Conservation (phyloP, 2,113 vertebrate genomes). For the Athene cunicularia region DNA sequence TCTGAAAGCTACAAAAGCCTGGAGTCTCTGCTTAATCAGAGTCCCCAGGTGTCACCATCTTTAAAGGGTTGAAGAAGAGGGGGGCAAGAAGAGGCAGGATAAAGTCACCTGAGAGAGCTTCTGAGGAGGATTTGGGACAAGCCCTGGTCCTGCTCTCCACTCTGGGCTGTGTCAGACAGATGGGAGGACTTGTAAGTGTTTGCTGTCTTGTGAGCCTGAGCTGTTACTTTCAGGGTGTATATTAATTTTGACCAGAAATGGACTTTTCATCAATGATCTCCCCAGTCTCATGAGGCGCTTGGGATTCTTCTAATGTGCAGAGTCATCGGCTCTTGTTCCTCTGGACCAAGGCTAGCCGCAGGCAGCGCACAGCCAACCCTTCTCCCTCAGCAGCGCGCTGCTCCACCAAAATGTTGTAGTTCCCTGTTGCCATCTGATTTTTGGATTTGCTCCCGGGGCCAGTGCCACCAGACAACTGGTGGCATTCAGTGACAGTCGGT, state of each 20-base stretch:
- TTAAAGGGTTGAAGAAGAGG: not conserved
- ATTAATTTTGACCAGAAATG: not conserved
- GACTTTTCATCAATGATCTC: not conserved
- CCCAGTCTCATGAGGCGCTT: not conserved
- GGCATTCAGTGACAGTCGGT: not conserved
- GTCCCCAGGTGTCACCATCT: not conserved
- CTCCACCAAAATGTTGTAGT: not conserved
- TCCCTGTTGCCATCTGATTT: not conserved
- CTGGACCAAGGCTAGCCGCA: not conserved
- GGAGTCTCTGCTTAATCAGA: not conserved
- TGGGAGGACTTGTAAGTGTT: not conserved
- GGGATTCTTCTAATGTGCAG: not conserved
- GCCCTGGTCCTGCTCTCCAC: not conserved
- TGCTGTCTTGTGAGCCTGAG: not conserved
- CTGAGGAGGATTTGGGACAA: not conserved
- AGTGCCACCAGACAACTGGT: not conserved
- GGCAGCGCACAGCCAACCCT: not conserved
- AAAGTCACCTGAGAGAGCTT: not conserved
- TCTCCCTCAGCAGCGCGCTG: accelerated
- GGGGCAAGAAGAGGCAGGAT: not conserved
- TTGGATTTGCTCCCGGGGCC: not conserved
- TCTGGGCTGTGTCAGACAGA: not conserved
- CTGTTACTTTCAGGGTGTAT: not conserved
- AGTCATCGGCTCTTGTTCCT: not conserved
- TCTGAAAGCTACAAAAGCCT: not conserved